Evolutionary conservation across 53 echinoderm and acorn worm species (phyloP), one percentile per base, ranked within the genome.

Genomic region (Crossaster papposus): DNA sequence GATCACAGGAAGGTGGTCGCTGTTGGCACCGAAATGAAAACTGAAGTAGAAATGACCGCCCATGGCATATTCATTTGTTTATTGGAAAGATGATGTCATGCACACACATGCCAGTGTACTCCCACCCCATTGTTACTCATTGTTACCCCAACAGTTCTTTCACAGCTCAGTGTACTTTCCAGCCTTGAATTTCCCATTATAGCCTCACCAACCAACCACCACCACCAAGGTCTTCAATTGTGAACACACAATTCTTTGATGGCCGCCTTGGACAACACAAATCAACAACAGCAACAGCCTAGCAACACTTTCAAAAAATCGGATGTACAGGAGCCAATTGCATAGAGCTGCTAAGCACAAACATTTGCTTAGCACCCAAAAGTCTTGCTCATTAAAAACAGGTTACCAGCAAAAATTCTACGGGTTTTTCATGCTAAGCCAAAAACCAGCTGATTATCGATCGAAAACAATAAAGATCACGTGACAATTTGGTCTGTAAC

Each of bases 271-370:
- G 2, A 23, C 14, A 12, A 28, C n/a, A n/a, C n/a, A 36, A 38
- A 78, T 12, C 22, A 2, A 23, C 65, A 68, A 37, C 38, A n/a
- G n/a, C n/a, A n/a, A n/a, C 37, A 37, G 14, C 65, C 82, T 26
- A 38, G 82, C 82, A 82, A 82, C 82, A n/a, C 63, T 0, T 65
- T 65, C 38, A 24, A 36, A 34, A 51, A 65, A n/a, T n/a, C n/a
- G n/a, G n/a, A n/a, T n/a, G n/a, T n/a, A n/a, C n/a, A n/a, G n/a
- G n/a, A n/a, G n/a, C n/a, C n/a, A n/a, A n/a, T n/a, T n/a, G n/a
- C n/a, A n/a, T n/a, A n/a, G n/a, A n/a, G n/a, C n/a, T n/a, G n/a
- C n/a, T n/a, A n/a, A n/a, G n/a, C n/a, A n/a, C n/a, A n/a, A n/a
- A n/a, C n/a, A n/a, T n/a, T n/a, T n/a, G n/a, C n/a, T n/a, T n/a